Evolutionary conservation across 2,888 invertebrate species (phyloP), one percentile per base, ranked within the genome.

Genomic region (Chloroclysta siterata): DNA sequence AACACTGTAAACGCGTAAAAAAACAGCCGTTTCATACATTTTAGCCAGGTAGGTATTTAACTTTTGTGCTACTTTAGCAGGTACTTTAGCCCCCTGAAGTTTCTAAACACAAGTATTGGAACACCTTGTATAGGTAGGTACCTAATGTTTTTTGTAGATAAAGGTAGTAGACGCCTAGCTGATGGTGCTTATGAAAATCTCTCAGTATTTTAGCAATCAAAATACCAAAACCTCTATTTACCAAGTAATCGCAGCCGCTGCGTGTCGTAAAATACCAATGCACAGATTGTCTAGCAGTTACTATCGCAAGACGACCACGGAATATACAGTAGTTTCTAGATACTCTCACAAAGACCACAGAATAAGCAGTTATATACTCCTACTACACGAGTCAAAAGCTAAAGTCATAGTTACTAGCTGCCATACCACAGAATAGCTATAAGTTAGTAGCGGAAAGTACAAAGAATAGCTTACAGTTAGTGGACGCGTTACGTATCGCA

Each of bases 241-340:
- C 50, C 51, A 44, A 22, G 22, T 28, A 52, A 39, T 47, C 44
- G 46, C 46, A 46, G 46, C 33, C 28, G 48, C 62, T 61, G 53
- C 53, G 48, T 55, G 60, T 55, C 53, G 22, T 50, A 56, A 66
- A 62, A 67, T 70, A 66, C 56, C 62, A 48, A 53, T 53, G 52
- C 59, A 53, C 53, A 55, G 28, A 13, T 48, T 64, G 62, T 8
- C 5, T 13, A 54, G 10, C 33, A 54, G 28, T 44, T 33, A 46
- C 54, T 36, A 46, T n/a, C 29, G 0, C 46, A 22, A 11, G 8
- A 7, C 46, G 17, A 11, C 15, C 15, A 39, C 59, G 61, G 69
- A 33, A 33, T 61, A n/a, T 39, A 39, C 44, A 42, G 22, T 0
- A 66, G 69, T 66, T 50, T 36, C 42, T 42, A n/a, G n/a, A n/a